phyloP scores from a whole-genome alignment of 2,797 vertebrate species.

The Esox lucius region DNA sequence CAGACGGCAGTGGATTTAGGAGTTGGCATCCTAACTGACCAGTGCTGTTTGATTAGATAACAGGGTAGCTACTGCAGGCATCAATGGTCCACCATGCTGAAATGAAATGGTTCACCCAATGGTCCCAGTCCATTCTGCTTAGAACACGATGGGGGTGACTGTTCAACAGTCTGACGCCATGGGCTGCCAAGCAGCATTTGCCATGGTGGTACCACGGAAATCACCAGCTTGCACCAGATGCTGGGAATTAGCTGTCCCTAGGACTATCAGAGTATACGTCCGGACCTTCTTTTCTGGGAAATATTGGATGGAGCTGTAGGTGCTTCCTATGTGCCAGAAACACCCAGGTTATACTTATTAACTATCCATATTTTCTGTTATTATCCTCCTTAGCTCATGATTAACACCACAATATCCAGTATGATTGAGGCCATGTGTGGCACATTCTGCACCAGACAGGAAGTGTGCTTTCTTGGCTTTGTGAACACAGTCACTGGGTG shows the following conservation, averaged over 20 bases:
- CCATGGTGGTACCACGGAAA: constrained; percentile 58
- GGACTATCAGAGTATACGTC: constrained; percentile 56
- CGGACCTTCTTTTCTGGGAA: constrained; percentile 65
- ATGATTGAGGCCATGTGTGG: constrained; percentile 13
- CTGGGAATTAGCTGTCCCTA: constrained; percentile 73
- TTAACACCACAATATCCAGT: constrained; percentile 23
- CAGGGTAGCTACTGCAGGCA: constrained; percentile 73
- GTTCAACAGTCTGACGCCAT: constrained; percentile 65
- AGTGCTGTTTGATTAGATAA: constrained; percentile 82
- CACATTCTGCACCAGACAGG: constrained; percentile 21
- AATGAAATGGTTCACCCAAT: constrained; percentile 71
- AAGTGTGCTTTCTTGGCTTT: constrained; percentile 41
- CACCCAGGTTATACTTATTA: constrained; percentile 14
- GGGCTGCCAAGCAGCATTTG: constrained; percentile 70
- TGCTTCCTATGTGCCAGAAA: constrained; percentile 58
- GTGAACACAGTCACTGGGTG: constrained; percentile 28
- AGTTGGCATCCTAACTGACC: constrained; percentile 78
- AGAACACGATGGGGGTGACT: constrained; percentile 70
- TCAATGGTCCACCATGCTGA: constrained; percentile 71
- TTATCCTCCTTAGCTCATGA: constrained; percentile 1
- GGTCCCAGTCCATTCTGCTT: constrained; percentile 62
- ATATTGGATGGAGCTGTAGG: constrained; percentile 61
- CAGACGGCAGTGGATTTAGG: constrained; percentile 75
- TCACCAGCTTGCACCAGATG: constrained; percentile 77
- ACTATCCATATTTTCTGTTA: neutral